A percentile compares a stretch with the other conserved stretches of the same genome.
These are phyloP conservation scores for Galagoides demidoff DNA, from an alignment of 2,797 vertebrate species.

Conservation along the genomic window DNA sequence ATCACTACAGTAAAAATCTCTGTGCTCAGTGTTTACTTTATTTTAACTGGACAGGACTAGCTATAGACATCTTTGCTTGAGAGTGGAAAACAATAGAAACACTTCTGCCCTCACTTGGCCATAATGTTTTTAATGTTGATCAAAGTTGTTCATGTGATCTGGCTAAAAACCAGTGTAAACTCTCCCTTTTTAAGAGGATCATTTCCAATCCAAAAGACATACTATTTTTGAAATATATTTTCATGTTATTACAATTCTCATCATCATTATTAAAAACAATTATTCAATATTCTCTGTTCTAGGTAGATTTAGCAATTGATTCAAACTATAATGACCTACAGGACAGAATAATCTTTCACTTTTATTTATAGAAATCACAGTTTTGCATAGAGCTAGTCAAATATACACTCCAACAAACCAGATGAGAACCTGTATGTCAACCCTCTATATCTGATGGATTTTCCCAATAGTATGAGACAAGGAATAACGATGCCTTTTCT, in stretches of 20 bases:
- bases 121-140: background rate
- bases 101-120: background rate
- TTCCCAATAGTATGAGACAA: background rate
- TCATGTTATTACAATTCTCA: background rate
- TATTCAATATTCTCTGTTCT: background rate
- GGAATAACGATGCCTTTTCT: background rate
- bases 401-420: background rate
- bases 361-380: background rate
- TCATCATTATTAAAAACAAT: background rate
- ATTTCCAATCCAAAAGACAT: background rate
- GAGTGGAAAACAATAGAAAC: background rate
- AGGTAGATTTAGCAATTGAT: background rate
- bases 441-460: background rate
- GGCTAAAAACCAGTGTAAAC: background rate
- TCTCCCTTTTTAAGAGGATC: background rate
- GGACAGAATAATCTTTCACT: background rate
- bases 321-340: background rate
- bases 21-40: background rate
- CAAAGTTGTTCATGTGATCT: background rate
- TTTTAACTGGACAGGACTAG: background rate
- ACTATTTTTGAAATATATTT: slow-evolving; percentile 39
- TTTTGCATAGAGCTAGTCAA: background rate
- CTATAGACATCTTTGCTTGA: background rate
- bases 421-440: background rate
- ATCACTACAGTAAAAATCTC: background rate